Evolutionary conservation across 2,113 vertebrate species (phyloP).

Genomic region (Protobothrops flavoviridis): DNA sequence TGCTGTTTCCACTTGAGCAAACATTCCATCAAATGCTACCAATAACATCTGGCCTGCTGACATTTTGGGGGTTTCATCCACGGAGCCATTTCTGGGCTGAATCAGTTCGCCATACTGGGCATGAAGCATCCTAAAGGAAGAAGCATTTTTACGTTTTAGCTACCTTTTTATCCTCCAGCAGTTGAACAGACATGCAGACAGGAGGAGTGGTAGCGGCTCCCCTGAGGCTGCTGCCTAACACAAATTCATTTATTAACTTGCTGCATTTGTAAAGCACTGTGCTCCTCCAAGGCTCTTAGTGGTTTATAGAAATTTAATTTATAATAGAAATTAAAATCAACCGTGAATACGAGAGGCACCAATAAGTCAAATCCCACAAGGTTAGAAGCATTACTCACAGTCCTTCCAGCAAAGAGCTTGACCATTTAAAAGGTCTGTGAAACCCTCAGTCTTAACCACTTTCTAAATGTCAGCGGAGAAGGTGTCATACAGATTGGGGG

Average conservation of each 20-base stretch:
- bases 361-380: background rate
- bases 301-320: background rate
- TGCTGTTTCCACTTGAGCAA: constrained; percentile 94
- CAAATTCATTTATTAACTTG: background rate
- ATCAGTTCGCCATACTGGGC: constrained; percentile 95
- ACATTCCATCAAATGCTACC: constrained; percentile 99
- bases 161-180: background rate
- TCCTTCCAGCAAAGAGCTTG: background rate
- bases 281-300: background rate
- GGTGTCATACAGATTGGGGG: background rate
- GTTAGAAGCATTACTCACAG: background rate
- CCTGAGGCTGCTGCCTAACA: background rate
- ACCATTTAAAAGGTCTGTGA: background rate
- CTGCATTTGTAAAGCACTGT: background rate
- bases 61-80: constrained; percentile 97
- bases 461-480: background rate
- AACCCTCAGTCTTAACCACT: background rate
- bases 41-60: constrained; percentile 96
- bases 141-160: background rate
- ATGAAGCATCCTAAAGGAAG: constrained; percentile 81
- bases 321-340: background rate
- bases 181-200: background rate
- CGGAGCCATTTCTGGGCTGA: constrained; percentile 86
- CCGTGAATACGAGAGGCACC: background rate
- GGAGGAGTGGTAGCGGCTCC: background rate